Percentiles rank a stretch among this genome's conserved stretches.
Evolutionary conservation across 2,888 invertebrate species (phyloP).

Genomic region (Cephus spinipes): DNA sequence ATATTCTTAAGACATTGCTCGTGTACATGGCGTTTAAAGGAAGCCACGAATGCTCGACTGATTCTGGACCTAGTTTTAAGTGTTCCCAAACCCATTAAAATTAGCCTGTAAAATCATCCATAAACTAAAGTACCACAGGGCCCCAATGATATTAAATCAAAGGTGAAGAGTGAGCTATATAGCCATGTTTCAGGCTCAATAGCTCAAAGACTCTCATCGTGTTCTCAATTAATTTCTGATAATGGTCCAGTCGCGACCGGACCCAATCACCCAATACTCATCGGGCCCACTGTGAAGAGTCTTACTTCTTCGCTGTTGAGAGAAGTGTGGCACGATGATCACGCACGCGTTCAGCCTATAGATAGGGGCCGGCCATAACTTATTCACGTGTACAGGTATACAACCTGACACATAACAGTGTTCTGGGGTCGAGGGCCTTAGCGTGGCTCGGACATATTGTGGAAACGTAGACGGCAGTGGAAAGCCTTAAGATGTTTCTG

Average conservation of each 20-base stretch:
- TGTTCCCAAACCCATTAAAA: neutral
- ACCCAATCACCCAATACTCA: neutral
- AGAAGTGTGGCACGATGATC: slow-evolving; percentile 40
- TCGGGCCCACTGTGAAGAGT: neutral
- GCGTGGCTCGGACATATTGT: slow-evolving; percentile 8
- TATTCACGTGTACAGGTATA: slow-evolving; percentile 48
- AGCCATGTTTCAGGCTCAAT: neutral
- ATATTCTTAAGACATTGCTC: neutral
- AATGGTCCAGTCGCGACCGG: neutral
- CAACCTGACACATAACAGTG: slow-evolving; percentile 51
- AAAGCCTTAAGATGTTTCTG: slow-evolving; percentile 12
- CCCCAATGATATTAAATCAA: neutral
- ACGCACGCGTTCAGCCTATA: slow-evolving; percentile 29
- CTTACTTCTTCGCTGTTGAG: neutral
- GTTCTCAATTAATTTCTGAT: slow-evolving; percentile 6
- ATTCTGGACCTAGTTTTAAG: neutral
- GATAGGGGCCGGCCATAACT: slow-evolving; percentile 47
- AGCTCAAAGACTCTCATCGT: neutral
- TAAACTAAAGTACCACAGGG: neutral
- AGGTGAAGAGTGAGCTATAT: neutral
- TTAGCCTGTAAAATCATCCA: neutral
- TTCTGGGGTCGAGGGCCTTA: slow-evolving; percentile 45
- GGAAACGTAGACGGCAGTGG: slow-evolving; percentile 14
- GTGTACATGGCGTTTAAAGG: neutral
- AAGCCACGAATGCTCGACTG: neutral